Evolutionary conservation across 1,140 invertebrate species (phyloP), one percentile per base, ranked within the genome.

Genomic region (Drosophila kikkawai): DNA sequence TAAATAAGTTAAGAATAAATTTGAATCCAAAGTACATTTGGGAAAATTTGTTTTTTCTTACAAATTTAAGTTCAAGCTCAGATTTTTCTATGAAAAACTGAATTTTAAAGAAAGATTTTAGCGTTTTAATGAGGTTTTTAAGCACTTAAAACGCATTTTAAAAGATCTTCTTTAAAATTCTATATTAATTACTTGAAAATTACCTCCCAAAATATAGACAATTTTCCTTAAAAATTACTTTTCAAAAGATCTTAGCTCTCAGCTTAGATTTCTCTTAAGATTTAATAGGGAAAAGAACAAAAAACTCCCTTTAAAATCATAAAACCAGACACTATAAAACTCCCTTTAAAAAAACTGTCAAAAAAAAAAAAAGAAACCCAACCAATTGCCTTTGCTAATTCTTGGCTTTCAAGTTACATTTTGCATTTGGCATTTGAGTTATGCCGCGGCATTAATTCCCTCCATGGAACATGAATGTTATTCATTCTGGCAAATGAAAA

Each of bases 401-500:
- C 36, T 58, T 41, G 55, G 55, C 55, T 45, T 55, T 59, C 76
- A 63, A 42, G 47, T 39, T 55, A 63, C 50, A 77, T 60, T 78
- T 78, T 78, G 53, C 75, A 78, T 71, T 71, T 65, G 75, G 45
- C 64, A 78, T 59, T 69, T 78, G 64, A 71, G 70, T 77, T 88
- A 70, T 87, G 84, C 71, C 63, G 56, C 37, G 80, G 84, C 67
- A 73, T 80, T 88, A 88, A 86, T 86, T 88, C 69, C 69, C 50
- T 51, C 44, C 66, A 42, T 32, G 45, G 45, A 67, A 80, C 87
- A 90, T 78, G 81, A 90, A 80, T 81, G 78, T 81, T 61, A 71
- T 78, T 79, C 67, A 64, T 76, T 71, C 57, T 37, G 61, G 60
- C 74, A 39, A 59, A 87, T 80, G 80, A 51, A 86, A 83, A 88